A percentile compares a stretch with the other conserved stretches of the same genome.
Conservation (phyloP, 2,888 invertebrate species). For the Pyrrhia umbra region DNA sequence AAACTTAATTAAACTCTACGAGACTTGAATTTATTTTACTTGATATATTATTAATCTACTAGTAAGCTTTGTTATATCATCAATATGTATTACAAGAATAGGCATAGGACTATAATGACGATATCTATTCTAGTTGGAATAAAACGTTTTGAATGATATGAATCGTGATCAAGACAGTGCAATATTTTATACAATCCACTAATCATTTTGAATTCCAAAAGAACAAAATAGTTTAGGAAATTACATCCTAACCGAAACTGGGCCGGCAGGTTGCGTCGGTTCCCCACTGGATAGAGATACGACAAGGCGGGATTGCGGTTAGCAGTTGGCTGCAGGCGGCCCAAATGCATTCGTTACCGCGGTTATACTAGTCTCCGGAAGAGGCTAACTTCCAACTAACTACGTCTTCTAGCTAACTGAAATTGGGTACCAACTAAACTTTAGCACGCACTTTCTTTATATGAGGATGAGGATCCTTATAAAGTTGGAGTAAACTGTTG, state of each 20-base stretch:
- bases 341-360: conserved; percentile 52
- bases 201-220: too few relatives aligned
- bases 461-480: background rate
- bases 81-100: background rate
- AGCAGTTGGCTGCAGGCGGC: conserved; percentile 31
- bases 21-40: background rate
- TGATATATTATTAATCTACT: background rate
- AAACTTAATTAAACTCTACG: background rate
- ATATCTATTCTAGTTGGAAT: too few relatives aligned
- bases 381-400: conserved; percentile 30
- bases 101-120: too few relatives aligned
- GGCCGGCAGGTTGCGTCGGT: conserved; percentile 19
- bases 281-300: conserved; percentile 30
- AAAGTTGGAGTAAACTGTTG: background rate
- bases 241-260: background rate
- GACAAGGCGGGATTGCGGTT: conserved; percentile 40
- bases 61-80: background rate
- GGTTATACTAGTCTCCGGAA: conserved; percentile 27
- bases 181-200: too few relatives aligned
- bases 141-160: too few relatives aligned
- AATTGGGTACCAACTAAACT: conserved; percentile 17
- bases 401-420: conserved; percentile 27
- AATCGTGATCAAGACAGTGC: too few relatives aligned
- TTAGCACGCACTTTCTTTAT: conserved; percentile 1
- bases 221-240: conserved; percentile 15